Percentiles rank a stretch among this genome's conserved stretches.
Evolutionary conservation across 1,140 invertebrate species (phyloP).

Genomic region (Microplitis demolitor): DNA sequence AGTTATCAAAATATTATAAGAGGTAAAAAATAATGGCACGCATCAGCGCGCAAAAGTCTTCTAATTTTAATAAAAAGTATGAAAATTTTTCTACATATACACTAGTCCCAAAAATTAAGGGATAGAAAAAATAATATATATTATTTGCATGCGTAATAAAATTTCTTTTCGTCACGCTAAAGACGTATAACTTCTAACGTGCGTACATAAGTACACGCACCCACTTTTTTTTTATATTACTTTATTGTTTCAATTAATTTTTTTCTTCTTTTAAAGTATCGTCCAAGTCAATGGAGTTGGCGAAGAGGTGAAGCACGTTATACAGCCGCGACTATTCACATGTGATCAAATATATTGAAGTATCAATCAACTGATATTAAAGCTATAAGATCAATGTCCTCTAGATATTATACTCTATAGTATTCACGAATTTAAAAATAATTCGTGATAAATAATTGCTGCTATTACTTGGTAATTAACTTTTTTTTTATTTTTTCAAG

Average conservation of each 20-base stretch:
- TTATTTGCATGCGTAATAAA: too few relatives aligned
- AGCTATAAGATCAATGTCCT: background rate
- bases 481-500: background rate
- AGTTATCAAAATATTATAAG: too few relatives aligned
- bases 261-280: slow-evolving; percentile 73
- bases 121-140: too few relatives aligned
- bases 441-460: too few relatives aligned
- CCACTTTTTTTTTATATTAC: background rate
- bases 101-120: too few relatives aligned
- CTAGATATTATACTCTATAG: too few relatives aligned
- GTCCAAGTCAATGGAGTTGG: slow-evolving; percentile 92
- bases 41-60: too few relatives aligned
- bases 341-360: slow-evolving; percentile 64
- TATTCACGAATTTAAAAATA: too few relatives aligned
- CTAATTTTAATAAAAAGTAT: too few relatives aligned
- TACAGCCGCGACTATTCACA: slow-evolving; percentile 91
- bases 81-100: too few relatives aligned
- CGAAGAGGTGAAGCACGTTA: slow-evolving; percentile 85
- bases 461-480: background rate
- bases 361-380: slow-evolving; percentile 29
- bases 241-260: background rate
- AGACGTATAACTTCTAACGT: background rate
- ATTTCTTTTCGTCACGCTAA: background rate
- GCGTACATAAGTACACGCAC: background rate
- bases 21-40: too few relatives aligned